Conservation (phyloP, 2,113 vertebrate species). For the Sisor rabdophorus region DNA sequence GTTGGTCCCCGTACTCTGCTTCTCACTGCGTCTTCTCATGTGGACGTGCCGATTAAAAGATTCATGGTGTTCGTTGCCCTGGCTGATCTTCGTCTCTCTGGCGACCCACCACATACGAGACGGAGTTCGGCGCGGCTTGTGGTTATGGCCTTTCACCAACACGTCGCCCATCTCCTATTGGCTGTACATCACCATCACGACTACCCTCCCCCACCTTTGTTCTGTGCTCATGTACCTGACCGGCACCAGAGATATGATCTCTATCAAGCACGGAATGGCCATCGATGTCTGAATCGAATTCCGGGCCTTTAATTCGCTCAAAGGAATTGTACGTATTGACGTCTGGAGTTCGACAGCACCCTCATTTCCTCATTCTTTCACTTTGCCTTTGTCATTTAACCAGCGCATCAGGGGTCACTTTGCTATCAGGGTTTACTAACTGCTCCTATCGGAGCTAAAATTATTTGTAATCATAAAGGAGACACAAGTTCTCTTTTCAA, state of each 20-base stretch:
- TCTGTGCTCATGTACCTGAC: conserved; percentile 92
- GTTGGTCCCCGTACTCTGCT: conserved; percentile 78
- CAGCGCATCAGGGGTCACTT: conserved; percentile 19
- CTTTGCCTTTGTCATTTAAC: conserved; percentile 20
- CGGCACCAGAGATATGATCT: conserved; percentile 86
- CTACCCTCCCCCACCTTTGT: conserved; percentile 88
- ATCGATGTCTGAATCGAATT: conserved; percentile 79
- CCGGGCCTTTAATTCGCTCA: neutral
- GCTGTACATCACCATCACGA: conserved; percentile 86
- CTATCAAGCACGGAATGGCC: conserved; percentile 83
- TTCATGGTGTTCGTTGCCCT: conserved; percentile 91
- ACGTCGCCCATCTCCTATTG: conserved; percentile 88
- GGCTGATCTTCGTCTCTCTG: conserved; percentile 93
- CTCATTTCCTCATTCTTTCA: neutral
- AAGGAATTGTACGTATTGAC: neutral
- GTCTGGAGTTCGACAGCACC: neutral
- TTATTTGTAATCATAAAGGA: conserved; percentile 11
- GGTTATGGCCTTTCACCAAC: conserved; percentile 91
- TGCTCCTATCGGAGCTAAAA: neutral
- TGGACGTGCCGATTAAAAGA: conserved; percentile 85
- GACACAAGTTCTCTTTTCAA: neutral
- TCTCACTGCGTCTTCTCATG: conserved; percentile 82
- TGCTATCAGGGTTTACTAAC: conserved; percentile 24
- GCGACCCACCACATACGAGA: conserved; percentile 91
- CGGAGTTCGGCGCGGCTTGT: conserved; percentile 86